Percentiles rank a stretch among this genome's conserved stretches.
Evolutionary conservation across 2,888 invertebrate species (phyloP).

Genomic region (Xylota sylvarum): DNA sequence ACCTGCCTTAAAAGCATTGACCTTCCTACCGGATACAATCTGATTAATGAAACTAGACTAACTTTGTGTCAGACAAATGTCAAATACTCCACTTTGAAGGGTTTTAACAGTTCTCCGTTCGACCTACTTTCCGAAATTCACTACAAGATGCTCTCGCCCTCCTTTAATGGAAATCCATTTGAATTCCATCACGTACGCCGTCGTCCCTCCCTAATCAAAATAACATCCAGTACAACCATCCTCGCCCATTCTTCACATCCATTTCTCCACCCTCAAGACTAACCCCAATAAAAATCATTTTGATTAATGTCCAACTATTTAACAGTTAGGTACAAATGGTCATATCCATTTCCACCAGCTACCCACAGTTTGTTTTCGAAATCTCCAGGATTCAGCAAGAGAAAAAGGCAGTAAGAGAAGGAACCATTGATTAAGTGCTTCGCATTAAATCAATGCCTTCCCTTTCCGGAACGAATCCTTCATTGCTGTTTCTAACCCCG

Average conservation of each 20-base stretch:
- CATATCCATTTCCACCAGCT: slow-evolving; percentile 68
- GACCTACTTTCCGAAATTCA: slow-evolving; percentile 14
- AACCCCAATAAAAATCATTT: slow-evolving; percentile 73
- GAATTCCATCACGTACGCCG: slow-evolving; percentile 60
- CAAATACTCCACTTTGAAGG: slow-evolving; percentile 35
- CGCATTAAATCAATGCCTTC: slow-evolving; percentile 82
- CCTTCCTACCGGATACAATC: slow-evolving; percentile 48
- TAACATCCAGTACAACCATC: neutral
- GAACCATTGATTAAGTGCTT: slow-evolving; percentile 81
- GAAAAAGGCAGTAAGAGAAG: slow-evolving; percentile 2
- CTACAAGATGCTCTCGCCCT: slow-evolving; percentile 25
- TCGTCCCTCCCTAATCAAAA: slow-evolving; percentile 46
- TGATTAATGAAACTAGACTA: slow-evolving; percentile 52
- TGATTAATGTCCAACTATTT: slow-evolving; percentile 76
- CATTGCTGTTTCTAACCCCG: slow-evolving; percentile 44
- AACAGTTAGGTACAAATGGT: slow-evolving; percentile 76
- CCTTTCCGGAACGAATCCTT: slow-evolving; percentile 59
- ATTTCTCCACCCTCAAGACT: neutral
- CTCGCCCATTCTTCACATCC: neutral
- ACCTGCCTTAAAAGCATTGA: slow-evolving; percentile 9
- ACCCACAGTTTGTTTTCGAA: slow-evolving; percentile 51
- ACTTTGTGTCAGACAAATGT: slow-evolving; percentile 55
- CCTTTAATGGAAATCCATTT: slow-evolving; percentile 45
- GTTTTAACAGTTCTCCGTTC: slow-evolving; percentile 52
- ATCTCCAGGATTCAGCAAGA: neutral